Conservation (phyloP, 1,140 invertebrate species). For the Drosophila subpulchrella region DNA sequence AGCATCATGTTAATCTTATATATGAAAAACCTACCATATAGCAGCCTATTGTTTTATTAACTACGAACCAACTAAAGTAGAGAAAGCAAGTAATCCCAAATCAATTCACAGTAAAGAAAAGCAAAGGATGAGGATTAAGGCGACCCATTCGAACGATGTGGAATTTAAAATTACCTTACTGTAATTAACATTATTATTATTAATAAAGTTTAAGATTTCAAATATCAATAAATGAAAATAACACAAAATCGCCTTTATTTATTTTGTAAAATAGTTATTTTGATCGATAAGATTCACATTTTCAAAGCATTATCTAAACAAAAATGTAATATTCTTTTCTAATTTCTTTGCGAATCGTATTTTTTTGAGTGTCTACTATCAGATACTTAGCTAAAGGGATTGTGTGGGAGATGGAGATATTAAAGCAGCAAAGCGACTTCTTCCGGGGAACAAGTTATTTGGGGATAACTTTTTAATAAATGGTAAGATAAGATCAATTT, state of each 20-base stretch:
- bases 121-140: slow-evolving; percentile 52
- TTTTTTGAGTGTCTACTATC: too few relatives aligned
- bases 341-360: too few relatives aligned
- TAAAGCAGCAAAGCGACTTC: too few relatives aligned
- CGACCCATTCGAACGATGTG: slow-evolving; percentile 44
- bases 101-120: slow-evolving; percentile 41
- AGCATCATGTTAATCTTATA: slow-evolving; percentile 69
- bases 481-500: too few relatives aligned
- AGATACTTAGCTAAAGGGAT: too few relatives aligned
- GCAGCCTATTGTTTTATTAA: slow-evolving; percentile 63
- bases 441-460: too few relatives aligned
- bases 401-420: too few relatives aligned
- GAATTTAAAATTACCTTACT: slow-evolving; percentile 74
- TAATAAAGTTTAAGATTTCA: slow-evolving; percentile 73
- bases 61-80: slow-evolving; percentile 42
- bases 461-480: too few relatives aligned
- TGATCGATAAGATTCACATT: too few relatives aligned
- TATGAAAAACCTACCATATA: slow-evolving; percentile 50
- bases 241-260: slow-evolving; percentile 10
- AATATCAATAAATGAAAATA: slow-evolving; percentile 76
- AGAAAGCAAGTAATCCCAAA: slow-evolving; percentile 22
- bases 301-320: too few relatives aligned
- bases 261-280: too few relatives aligned
- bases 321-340: too few relatives aligned
- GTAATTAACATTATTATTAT: slow-evolving; percentile 68